These are phyloP conservation scores for Nesogale talazaci DNA, from an alignment of 2,113 vertebrate genomes.

Conservation along the genomic window DNA sequence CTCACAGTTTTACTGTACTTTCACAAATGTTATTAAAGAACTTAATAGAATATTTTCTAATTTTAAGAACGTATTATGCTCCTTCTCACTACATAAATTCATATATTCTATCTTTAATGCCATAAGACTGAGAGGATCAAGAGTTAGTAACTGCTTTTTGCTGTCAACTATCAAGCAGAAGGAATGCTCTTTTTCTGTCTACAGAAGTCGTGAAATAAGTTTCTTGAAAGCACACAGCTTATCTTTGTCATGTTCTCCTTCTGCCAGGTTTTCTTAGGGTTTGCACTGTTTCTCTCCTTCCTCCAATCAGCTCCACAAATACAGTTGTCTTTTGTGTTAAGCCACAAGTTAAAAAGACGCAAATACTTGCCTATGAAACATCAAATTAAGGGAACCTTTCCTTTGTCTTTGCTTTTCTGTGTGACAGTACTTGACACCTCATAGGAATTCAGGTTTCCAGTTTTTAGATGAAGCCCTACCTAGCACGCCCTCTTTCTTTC, in stretches of 20 bases:
- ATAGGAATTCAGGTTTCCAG: no score
- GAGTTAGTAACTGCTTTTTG: background rate
- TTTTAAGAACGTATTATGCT: background rate
- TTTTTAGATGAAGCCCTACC: no score
- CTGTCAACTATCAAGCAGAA: background rate
- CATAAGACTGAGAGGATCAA: background rate
- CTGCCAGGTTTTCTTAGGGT: background rate
- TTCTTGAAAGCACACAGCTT: slow-evolving; percentile 1
- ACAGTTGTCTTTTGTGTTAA: background rate
- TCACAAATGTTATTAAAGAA: background rate
- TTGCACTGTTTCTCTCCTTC: slow-evolving; percentile 11
- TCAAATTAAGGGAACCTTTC: background rate
- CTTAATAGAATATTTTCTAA: background rate
- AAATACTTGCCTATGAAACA: background rate
- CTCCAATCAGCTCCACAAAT: background rate
- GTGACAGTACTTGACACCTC: background rate
- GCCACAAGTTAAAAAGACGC: background rate
- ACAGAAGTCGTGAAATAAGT: background rate
- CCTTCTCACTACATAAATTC: background rate
- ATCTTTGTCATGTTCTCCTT: background rate
- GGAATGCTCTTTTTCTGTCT: background rate
- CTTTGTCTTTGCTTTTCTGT: background rate
- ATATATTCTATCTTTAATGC: background rate
- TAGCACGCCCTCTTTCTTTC: no score
- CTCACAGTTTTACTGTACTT: background rate